These are phyloP conservation scores for Frankliniella intonsa DNA, from an alignment of 2,888 invertebrate species.

Conservation along the genomic window DNA sequence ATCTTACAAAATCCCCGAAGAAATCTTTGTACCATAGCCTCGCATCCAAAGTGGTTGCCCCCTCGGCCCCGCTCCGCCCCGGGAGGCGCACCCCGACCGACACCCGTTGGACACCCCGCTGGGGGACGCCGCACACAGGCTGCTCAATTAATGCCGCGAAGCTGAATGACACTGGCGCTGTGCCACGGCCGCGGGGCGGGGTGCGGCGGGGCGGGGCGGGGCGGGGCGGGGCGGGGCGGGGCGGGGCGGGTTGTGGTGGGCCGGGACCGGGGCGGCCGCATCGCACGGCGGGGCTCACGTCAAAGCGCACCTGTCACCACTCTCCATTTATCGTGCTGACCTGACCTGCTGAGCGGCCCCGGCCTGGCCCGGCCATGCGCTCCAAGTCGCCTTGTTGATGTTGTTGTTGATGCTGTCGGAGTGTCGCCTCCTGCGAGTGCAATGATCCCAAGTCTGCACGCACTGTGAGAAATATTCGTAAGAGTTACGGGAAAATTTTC, in stretches of 20 bases:
- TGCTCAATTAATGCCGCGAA: too few species aligned
- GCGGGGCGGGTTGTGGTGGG: neutral
- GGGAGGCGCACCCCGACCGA: too few species aligned
- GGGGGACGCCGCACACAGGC: neutral
- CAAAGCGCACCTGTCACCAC: neutral
- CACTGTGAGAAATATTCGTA: too few species aligned
- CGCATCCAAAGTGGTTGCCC: too few species aligned
- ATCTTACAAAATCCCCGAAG: too few species aligned
- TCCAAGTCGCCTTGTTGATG: neutral
- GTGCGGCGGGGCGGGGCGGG: neutral
- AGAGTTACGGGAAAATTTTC: too few species aligned
- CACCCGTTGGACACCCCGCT: too few species aligned
- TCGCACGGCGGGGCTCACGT: neutral
- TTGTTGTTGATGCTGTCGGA: neutral
- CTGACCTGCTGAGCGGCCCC: neutral
- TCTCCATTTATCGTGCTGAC: neutral
- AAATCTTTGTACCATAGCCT: too few species aligned
- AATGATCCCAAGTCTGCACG: neutral
- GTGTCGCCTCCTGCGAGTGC: neutral
- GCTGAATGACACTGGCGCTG: too few species aligned
- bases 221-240: neutral
- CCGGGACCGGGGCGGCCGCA: neutral
- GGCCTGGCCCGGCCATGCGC: too few species aligned
- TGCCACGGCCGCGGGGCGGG: too few species aligned
- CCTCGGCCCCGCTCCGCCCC: too few species aligned